These are phyloP conservation scores for Heliconius ethilla DNA, from an alignment of 2,888 invertebrate genomes.

Conservation along the genomic window DNA sequence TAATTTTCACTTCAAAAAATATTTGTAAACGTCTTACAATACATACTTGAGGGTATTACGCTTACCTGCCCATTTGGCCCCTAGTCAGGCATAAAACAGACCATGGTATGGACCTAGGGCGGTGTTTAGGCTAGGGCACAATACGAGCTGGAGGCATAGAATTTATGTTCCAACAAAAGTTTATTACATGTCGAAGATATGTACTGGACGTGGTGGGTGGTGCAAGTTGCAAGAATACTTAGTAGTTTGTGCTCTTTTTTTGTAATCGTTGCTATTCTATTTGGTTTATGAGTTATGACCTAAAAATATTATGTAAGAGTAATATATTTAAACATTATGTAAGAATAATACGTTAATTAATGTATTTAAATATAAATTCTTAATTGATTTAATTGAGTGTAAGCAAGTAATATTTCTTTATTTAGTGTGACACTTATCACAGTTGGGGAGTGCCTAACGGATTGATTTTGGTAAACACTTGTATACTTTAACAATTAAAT, in stretches of 20 bases:
- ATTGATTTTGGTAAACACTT: no score
- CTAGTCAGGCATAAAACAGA: constrained; percentile 52
- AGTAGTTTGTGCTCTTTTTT: not conserved
- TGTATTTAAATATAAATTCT: not conserved
- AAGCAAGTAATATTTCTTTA: not conserved
- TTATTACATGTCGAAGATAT: constrained; percentile 64
- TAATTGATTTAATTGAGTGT: not conserved
- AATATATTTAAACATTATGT: not conserved
- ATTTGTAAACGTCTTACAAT: constrained; percentile 42
- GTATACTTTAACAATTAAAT: not conserved
- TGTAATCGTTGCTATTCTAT: not conserved
- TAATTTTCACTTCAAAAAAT: constrained; percentile 36
- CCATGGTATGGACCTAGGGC: constrained; percentile 50
- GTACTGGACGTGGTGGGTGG: constrained; percentile 48
- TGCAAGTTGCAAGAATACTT: constrained; percentile 37
- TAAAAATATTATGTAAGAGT: not conserved
- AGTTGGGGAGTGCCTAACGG: no score
- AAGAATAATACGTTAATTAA: not conserved
- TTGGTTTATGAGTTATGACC: not conserved
- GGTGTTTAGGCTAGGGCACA: constrained; percentile 53
- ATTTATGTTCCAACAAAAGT: constrained; percentile 65
- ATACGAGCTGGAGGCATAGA: constrained; percentile 61
- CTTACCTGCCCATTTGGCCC: constrained; percentile 30
- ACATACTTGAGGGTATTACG: constrained; percentile 41
- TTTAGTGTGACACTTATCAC: no score